Evolutionary conservation across 2,888 invertebrate genomes (phyloP), one percentile per base, ranked within the genome.

Genomic region (Agonopterix heracliana): DNA sequence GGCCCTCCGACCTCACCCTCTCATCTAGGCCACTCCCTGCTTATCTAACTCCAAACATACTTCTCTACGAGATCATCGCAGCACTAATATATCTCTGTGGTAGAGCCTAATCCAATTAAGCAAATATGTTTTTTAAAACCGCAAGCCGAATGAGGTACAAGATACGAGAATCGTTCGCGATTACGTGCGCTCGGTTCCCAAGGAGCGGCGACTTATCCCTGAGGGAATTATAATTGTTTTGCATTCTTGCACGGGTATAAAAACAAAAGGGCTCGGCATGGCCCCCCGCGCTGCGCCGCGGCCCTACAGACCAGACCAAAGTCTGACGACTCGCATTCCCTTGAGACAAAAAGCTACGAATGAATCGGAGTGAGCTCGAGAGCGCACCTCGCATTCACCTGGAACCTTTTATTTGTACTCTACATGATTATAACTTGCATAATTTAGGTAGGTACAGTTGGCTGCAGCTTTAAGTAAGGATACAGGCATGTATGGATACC

Each of bases 181-280:
- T 82, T 82, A 74, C 75, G 68, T 64, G 68, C 69, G 66, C 74
- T 74, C 68, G 68, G 74, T 81, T 81, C 77, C 71, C 74, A 74
- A 74, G 75, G 73, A 78, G 74, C 75, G 67, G 73, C 75, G 72
- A 74, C 72, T 81, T 82, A 81, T 86, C 82, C 83, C 81, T 72
- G 74, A 70, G 82, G 78, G 80, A 81, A 81, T 85, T 84, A 86
- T 86, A 87, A 88, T 87, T 88, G 86, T 85, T 87, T 87, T 87
- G 87, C 87, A 86, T 87, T 88, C 86, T 84, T 86, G 83, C 81
- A 80, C 77, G 82, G 78, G 78, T 77, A 88, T 79, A 86, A 88
- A 84, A 87, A 86, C 83, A 85, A 87, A 86, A 87, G 81, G 76
- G 71, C 75, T 68, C 71, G 66, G 64, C 61, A 65, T 66, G 66